Evolutionary conservation across 2,888 invertebrate genomes (phyloP).

Genomic region (Philhelius pedissequus): DNA sequence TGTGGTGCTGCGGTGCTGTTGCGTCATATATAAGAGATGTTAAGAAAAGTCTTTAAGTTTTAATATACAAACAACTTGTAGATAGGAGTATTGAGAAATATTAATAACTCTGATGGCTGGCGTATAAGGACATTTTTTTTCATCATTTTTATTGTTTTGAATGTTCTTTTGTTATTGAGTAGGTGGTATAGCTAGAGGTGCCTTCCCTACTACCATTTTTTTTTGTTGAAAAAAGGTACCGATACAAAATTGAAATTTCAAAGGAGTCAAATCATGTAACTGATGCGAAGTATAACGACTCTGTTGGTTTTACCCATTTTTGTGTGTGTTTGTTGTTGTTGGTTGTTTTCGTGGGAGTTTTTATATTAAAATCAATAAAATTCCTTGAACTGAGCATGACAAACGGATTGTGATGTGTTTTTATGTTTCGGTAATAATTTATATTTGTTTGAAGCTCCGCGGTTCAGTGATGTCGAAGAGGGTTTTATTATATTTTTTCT

Average conservation of each 20-base stretch:
- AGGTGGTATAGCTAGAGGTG: background rate
- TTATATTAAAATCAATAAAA: conserved; percentile 7
- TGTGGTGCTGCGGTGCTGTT: background rate
- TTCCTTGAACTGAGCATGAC: conserved; percentile 1
- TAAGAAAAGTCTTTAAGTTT: conserved; percentile 40
- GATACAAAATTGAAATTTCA: background rate
- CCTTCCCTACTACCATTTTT: background rate
- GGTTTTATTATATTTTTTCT: background rate
- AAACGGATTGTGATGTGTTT: background rate
- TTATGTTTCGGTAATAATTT: background rate
- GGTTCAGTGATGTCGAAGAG: background rate
- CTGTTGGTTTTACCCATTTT: background rate
- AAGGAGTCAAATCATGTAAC: background rate
- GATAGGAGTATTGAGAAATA: conserved; percentile 31
- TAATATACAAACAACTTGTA: conserved; percentile 40
- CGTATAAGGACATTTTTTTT: background rate
- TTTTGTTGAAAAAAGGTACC: background rate
- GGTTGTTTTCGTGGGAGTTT: background rate
- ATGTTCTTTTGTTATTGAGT: background rate
- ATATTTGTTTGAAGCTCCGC: background rate
- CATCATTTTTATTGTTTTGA: background rate
- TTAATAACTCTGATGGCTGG: conserved; percentile 14
- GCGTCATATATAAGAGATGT: background rate
- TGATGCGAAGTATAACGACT: background rate
- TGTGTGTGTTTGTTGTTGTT: too few species aligned